phyloP scores from a whole-genome alignment of 2,888 invertebrate species.

The Cenopis cana region DNA sequence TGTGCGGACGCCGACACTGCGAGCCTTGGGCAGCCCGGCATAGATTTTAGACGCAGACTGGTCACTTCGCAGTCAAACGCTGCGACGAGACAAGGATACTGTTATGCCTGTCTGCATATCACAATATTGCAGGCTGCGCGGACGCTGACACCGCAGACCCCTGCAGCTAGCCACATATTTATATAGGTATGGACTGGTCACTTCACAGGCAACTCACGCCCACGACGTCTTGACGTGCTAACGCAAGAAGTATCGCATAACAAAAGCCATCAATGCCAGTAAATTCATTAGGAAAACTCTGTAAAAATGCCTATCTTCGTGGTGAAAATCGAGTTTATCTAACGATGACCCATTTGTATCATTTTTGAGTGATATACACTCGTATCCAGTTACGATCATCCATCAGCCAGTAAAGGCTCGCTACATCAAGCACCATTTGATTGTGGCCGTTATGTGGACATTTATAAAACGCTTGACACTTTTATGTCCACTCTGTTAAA shows the following conservation, averaged over 20 bases:
- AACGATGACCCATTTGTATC: constrained; percentile 7
- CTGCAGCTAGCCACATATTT: constrained; percentile 29
- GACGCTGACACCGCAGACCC: constrained; percentile 35
- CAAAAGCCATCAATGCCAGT: too few relatives aligned
- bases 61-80: not conserved
- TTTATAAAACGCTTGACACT: constrained; percentile 33
- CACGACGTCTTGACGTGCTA: too few relatives aligned
- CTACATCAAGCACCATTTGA: constrained; percentile 27
- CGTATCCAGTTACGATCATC: constrained; percentile 18
- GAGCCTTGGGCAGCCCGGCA: not conserved
- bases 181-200: too few relatives aligned
- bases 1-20: not conserved
- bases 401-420: constrained; percentile 24
- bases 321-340: not conserved
- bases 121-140: constrained; percentile 52
- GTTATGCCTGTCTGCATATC: not conserved
- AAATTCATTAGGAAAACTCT: too few relatives aligned
- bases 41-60: not conserved
- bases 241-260: too few relatives aligned
- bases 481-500: constrained; percentile 19
- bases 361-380: constrained; percentile 20
- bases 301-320: not conserved
- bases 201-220: too few relatives aligned
- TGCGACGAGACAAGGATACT: not conserved
- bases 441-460: constrained; percentile 10